These are phyloP conservation scores for Actinopyga echinites DNA, from an alignment of 53 echinoderm and acorn worm genomes.

Conservation along the genomic window DNA sequence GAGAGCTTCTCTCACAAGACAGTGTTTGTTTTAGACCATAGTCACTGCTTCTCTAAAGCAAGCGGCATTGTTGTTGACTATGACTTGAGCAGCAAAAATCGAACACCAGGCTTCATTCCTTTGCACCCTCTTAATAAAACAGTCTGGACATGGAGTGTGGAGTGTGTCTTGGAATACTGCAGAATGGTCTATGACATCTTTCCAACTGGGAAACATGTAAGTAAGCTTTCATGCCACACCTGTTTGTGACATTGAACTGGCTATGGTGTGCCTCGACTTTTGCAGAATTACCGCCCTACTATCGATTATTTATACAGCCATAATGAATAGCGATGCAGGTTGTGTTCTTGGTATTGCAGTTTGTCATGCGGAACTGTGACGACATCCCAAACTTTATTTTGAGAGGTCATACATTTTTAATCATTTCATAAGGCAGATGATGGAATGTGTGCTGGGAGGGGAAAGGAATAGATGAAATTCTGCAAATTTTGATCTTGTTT, in stretches of 20 bases:
- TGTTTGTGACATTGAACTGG: background rate
- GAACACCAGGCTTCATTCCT: constrained; percentile 82
- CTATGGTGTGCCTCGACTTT: too few relatives aligned
- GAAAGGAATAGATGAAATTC: too few relatives aligned
- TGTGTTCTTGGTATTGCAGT: too few relatives aligned
- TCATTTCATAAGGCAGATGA: too few relatives aligned
- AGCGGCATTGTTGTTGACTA: constrained; percentile 86
- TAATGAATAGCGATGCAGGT: too few relatives aligned
- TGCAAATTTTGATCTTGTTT: too few relatives aligned
- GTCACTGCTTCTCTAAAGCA: constrained; percentile 73
- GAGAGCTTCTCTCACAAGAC: constrained; percentile 64
- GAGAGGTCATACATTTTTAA: too few relatives aligned
- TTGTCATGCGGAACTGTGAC: too few relatives aligned
- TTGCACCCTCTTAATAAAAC: constrained; percentile 83
- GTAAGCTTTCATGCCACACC: background rate
- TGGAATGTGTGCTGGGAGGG: too few relatives aligned
- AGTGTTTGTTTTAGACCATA: constrained; percentile 87
- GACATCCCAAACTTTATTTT: too few relatives aligned
- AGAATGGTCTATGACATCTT: constrained; percentile 90
- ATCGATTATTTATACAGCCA: too few relatives aligned
- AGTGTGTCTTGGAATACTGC: constrained; percentile 88
- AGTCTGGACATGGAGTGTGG: constrained; percentile 90
- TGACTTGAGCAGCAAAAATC: constrained; percentile 86
- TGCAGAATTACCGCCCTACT: too few relatives aligned
- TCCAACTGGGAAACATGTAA: constrained; percentile 80